phyloP scores from a whole-genome alignment of 2,113 vertebrate genomes.

The Entomyzon cyanotis region DNA sequence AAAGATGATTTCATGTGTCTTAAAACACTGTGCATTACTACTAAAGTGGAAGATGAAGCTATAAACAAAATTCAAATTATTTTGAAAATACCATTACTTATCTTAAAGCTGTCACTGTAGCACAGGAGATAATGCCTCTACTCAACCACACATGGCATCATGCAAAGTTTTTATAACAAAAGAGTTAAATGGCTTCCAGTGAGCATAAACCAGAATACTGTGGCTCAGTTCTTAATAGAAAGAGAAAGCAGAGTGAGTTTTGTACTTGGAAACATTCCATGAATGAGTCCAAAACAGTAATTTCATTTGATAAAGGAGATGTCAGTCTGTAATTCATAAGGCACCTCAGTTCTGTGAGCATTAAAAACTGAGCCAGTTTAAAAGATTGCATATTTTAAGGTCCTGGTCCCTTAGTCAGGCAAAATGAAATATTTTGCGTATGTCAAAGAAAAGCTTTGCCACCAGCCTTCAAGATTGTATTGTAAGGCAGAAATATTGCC shows the following conservation, averaged over 20 bases:
- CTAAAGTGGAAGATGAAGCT: constrained; percentile 5
- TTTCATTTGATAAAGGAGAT: constrained; percentile 20
- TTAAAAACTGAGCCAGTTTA: neutral
- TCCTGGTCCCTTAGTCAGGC: neutral
- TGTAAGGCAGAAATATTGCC: constrained; percentile 10
- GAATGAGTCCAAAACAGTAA: neutral
- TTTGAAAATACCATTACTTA: neutral
- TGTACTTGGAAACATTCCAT: neutral
- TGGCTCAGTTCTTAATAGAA: neutral
- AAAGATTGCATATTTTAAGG: constrained; percentile 23
- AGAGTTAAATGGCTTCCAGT: neutral
- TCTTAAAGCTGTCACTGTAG: neutral
- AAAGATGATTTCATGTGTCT: neutral
- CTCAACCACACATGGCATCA: neutral
- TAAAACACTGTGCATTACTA: neutral
- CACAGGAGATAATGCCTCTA: neutral
- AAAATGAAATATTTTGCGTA: constrained; percentile 35
- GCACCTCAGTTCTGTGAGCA: neutral
- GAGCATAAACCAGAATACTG: neutral
- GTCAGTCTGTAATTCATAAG: neutral
- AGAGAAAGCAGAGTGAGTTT: neutral
- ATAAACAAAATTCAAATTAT: constrained; percentile 7
- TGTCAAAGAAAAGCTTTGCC: constrained; percentile 3
- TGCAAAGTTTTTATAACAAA: neutral
- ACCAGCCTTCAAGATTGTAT: neutral